Conservation (phyloP, 2,797 vertebrate genomes). For the Gobio occitaniae region DNA sequence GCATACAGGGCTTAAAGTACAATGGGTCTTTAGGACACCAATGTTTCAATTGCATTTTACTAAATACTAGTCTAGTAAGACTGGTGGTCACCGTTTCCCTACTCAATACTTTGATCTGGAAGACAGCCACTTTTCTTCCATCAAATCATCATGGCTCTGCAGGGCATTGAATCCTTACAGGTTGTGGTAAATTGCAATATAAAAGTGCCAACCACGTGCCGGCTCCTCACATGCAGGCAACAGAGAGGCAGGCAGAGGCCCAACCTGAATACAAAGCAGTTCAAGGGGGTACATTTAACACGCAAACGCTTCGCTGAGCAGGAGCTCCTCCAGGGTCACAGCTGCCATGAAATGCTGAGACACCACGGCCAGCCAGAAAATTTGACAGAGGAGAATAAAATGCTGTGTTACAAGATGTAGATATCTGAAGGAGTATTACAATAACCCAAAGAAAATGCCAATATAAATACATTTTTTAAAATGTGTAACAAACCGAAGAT, state of each 20-base stretch:
- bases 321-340: conserved; percentile 48
- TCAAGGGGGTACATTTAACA: conserved; percentile 40
- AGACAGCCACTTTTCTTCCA: conserved; percentile 7
- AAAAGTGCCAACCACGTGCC: conserved; percentile 39
- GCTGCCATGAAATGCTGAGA: conserved; percentile 46
- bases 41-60: not conserved
- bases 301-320: conserved; percentile 32
- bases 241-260: conserved; percentile 7
- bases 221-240: conserved; percentile 24
- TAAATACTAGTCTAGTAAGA: not conserved
- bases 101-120: not conserved
- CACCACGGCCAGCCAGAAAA: conserved; percentile 44
- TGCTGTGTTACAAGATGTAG: not conserved
- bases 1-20: not conserved
- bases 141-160: not conserved
- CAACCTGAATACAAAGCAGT: conserved; percentile 46
- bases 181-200: conserved; percentile 36
- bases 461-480: not conserved
- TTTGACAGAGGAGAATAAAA: conserved; percentile 30
- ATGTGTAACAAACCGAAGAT: not conserved
- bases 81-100: not conserved
- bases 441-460: not conserved
- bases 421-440: not conserved
- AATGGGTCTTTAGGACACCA: not conserved
- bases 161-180: conserved; percentile 34